Evolutionary conservation across 2,797 vertebrate genomes (phyloP).

Genomic region (Taenioides sp.): DNA sequence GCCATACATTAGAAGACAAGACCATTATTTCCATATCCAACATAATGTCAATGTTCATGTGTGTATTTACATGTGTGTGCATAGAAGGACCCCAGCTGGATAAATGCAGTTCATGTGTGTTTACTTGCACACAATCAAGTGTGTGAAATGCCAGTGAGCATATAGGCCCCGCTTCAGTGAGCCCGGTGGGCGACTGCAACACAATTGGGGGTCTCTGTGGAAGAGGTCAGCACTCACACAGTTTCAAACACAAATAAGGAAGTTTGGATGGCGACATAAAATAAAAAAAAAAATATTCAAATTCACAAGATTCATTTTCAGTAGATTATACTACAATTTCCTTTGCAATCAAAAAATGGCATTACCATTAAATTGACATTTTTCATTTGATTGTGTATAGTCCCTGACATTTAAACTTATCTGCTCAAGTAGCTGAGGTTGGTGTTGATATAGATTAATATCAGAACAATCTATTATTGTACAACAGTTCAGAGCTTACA

Average conservation of each 20-base stretch:
- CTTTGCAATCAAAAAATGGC: too few relatives aligned
- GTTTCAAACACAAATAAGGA: conserved; percentile 58
- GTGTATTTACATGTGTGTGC: conserved; percentile 36
- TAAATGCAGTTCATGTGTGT: conserved; percentile 75
- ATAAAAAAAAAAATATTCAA: conserved; percentile 59
- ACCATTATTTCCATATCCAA: conserved; percentile 63
- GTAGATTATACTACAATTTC: conserved; percentile 2
- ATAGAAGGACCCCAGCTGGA: conserved; percentile 65
- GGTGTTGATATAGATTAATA: background rate
- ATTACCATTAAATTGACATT: too few relatives aligned
- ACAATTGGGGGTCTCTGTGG: conserved; percentile 81
- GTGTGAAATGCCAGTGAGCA: conserved; percentile 97
- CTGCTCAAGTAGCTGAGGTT: conserved; percentile 11
- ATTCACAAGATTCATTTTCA: conserved; percentile 29
- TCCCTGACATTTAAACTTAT: conserved; percentile 43
- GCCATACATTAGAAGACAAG: conserved; percentile 38
- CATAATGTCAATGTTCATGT: conserved; percentile 28
- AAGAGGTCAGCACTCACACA: conserved; percentile 64
- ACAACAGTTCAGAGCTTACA: background rate
- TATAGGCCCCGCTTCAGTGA: conserved; percentile 87
- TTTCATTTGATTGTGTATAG: conserved; percentile 15
- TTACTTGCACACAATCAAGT: conserved; percentile 72
- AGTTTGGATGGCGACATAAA: conserved; percentile 62
- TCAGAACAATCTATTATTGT: background rate
- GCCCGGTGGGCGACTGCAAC: conserved; percentile 76